Percentiles rank a stretch among this genome's conserved stretches.
Evolutionary conservation across 2,888 invertebrate genomes (phyloP).

Genomic region (Omphaloscelis lunosa): DNA sequence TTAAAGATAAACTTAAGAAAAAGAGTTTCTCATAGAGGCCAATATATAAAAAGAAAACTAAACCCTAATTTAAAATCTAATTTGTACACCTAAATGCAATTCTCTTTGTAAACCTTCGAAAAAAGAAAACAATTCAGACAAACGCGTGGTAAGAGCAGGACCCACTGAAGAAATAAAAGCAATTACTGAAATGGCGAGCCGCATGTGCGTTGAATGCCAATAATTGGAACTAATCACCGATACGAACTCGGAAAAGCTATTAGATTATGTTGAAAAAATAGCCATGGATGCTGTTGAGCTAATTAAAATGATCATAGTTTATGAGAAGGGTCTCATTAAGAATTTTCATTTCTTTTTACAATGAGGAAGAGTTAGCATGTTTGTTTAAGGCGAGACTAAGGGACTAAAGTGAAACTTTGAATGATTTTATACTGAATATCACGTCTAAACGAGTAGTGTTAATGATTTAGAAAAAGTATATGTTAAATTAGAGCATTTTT

Average conservation of each 20-base stretch:
- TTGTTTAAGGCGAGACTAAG: not conserved
- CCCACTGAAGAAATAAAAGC: slow-evolving; percentile 76
- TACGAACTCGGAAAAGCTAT: slow-evolving; percentile 68
- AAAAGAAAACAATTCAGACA: slow-evolving; percentile 48
- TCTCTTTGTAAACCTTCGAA: slow-evolving; percentile 37
- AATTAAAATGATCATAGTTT: slow-evolving; percentile 37
- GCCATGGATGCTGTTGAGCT: slow-evolving; percentile 17
- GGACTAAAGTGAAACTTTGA: too few species aligned
- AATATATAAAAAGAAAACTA: not conserved
- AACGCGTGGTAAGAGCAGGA: slow-evolving; percentile 40
- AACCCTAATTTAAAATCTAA: slow-evolving; percentile 42
- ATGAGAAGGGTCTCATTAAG: slow-evolving; percentile 10
- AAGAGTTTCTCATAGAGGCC: not conserved
- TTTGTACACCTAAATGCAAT: slow-evolving; percentile 36
- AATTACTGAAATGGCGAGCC: slow-evolving; percentile 79
- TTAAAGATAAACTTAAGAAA: too few species aligned
- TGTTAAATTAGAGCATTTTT: too few species aligned
- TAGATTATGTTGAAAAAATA: slow-evolving; percentile 60
- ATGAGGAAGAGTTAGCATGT: not conserved
- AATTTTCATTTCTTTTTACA: slow-evolving; percentile 23
- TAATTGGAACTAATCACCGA: slow-evolving; percentile 82
- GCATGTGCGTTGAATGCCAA: slow-evolving; percentile 82
- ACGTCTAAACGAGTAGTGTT: too few species aligned
- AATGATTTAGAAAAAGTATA: too few species aligned
- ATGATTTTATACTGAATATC: too few species aligned